These are phyloP conservation scores for Intellagama lesueurii DNA, from an alignment of 2,797 vertebrate species.

Conservation along the genomic window DNA sequence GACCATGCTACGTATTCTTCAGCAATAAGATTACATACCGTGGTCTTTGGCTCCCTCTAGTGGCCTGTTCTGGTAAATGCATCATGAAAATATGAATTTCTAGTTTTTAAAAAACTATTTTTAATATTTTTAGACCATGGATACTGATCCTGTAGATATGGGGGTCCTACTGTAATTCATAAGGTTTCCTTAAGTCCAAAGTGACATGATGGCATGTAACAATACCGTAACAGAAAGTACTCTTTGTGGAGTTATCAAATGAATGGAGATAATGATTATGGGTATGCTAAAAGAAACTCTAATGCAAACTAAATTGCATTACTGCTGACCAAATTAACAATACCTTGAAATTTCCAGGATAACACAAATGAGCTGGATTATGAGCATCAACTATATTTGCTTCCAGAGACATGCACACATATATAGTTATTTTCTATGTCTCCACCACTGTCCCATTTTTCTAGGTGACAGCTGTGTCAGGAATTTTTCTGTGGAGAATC, in stretches of 20 bases:
- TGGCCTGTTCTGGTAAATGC: too few relatives aligned
- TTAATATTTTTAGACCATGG: too few relatives aligned
- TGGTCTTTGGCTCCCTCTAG: too few relatives aligned
- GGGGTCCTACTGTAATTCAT: too few relatives aligned
- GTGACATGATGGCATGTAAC: too few relatives aligned
- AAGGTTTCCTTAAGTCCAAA: too few relatives aligned
- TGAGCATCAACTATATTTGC: neutral
- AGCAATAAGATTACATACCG: too few relatives aligned
- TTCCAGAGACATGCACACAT: neutral
- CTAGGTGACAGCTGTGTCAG: neutral
- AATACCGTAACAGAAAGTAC: neutral
- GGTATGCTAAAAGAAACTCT: neutral
- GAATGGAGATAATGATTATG: neutral
- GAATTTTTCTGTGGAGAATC: neutral
- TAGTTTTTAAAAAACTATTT: too few relatives aligned
- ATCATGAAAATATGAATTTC: too few relatives aligned
- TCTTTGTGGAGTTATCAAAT: neutral
- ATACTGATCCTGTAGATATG: too few relatives aligned
- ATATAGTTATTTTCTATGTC: neutral
- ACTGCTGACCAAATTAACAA: neutral
- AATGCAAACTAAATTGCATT: neutral
- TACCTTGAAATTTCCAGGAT: neutral
- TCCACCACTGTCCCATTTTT: neutral
- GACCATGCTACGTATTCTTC: too few relatives aligned
- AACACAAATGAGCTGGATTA: neutral